phyloP scores from a whole-genome alignment of 2,797 vertebrate genomes.

The Acanthiza pusilla region DNA sequence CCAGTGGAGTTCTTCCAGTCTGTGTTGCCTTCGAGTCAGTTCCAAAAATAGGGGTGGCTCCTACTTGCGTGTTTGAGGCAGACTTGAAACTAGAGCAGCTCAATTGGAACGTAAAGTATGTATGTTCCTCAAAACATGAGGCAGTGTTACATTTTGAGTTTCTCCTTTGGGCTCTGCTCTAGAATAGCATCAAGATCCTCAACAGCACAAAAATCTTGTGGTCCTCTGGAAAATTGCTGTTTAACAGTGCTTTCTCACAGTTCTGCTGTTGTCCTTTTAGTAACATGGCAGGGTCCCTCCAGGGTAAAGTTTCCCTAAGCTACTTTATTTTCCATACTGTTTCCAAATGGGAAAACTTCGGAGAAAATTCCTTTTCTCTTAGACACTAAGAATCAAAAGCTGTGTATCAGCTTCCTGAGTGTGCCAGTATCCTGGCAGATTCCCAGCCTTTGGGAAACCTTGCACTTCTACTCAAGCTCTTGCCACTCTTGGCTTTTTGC shows the following conservation, averaged over 20 bases:
- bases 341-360: neutral
- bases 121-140: neutral
- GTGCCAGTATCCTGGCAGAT: neutral
- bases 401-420: neutral
- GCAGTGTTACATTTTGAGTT: neutral
- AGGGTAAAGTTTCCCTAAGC: neutral
- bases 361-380: neutral
- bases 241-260: neutral
- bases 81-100: conserved; percentile 1
- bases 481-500: neutral
- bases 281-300: neutral
- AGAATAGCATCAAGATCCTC: neutral
- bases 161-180: neutral
- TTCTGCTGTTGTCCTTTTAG: neutral
- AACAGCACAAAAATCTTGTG: neutral
- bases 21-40: neutral
- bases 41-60: conserved; percentile 28
- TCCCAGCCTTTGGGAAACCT: neutral
- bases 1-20: neutral
- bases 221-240: neutral
- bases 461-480: neutral
- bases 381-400: neutral
- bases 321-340: neutral
- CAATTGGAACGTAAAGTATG: neutral
- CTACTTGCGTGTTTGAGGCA: neutral